Percentiles rank a stretch among this genome's conserved stretches.
These are phyloP conservation scores for Upupa epops DNA, from an alignment of 2,113 vertebrate species.

Conservation along the genomic window DNA sequence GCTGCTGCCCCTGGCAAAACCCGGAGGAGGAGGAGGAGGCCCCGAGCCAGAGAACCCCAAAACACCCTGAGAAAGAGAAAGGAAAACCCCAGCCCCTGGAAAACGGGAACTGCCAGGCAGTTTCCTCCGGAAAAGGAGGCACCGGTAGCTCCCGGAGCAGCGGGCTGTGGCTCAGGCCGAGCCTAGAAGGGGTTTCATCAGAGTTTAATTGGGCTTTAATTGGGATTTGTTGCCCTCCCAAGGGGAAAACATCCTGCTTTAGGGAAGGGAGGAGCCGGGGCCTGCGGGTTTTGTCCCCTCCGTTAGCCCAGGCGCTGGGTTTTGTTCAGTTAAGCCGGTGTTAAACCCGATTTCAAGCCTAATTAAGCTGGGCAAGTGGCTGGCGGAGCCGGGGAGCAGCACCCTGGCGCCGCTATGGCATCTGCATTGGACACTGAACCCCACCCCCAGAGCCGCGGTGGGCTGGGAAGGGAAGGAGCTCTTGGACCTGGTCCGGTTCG, in stretches of 20 bases:
- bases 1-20: not conserved
- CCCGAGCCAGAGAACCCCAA: rapidly evolving
- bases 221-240: not conserved
- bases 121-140: too few species aligned
- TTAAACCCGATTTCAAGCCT: rapidly evolving
- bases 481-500: too few species aligned
- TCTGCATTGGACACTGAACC: too few species aligned
- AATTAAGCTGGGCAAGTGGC: not conserved
- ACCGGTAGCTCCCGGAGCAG: too few species aligned
- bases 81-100: not conserved
- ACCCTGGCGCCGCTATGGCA: too few species aligned
- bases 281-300: rapidly evolving
- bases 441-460: too few species aligned
- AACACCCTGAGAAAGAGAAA: not conserved
- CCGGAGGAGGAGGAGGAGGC: not conserved
- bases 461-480: too few species aligned
- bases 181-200: too few species aligned
- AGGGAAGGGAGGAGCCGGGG: not conserved
- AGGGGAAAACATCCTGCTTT: not conserved
- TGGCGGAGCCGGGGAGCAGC: rapidly evolving
- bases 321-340: not conserved
- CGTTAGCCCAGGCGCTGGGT: not conserved
- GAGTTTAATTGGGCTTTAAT: not conserved
- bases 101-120: not conserved
- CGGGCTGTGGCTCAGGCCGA: too few species aligned